Evolutionary conservation across 2,888 invertebrate species (phyloP).

Genomic region (Macrosoma leucophasiata): DNA sequence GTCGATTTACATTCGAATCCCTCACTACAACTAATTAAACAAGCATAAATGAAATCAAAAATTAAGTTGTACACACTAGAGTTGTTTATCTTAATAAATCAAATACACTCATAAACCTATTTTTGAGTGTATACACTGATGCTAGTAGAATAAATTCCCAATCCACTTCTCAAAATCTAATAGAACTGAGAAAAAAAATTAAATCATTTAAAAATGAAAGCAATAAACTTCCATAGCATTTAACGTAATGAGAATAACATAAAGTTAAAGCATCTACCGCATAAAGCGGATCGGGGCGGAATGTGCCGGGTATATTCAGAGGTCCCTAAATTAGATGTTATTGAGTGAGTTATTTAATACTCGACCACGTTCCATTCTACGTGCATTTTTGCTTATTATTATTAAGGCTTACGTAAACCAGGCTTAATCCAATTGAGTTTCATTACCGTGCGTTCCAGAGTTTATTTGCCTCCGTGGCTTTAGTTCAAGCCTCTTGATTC

Average conservation of each 20-base stretch:
- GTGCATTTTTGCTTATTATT: slow-evolving; percentile 74
- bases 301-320: slow-evolving; percentile 33
- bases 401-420: slow-evolving; percentile 60
- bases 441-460: slow-evolving; percentile 65
- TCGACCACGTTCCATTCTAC: slow-evolving; percentile 49
- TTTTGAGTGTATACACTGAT: too few species aligned
- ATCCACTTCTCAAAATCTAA: background rate
- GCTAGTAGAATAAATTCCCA: too few species aligned
- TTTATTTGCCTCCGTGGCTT: slow-evolving; percentile 66
- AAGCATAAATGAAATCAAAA: too few species aligned
- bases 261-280: slow-evolving; percentile 42
- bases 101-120: too few species aligned
- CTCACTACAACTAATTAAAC: too few species aligned
- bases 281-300: slow-evolving; percentile 34
- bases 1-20: too few species aligned
- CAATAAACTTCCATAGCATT: slow-evolving; percentile 43
- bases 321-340: slow-evolving; percentile 57
- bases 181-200: slow-evolving; percentile 21
- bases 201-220: slow-evolving; percentile 30
- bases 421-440: slow-evolving; percentile 71
- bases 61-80: too few species aligned
- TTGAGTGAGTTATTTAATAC: slow-evolving; percentile 73
- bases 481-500: slow-evolving; percentile 54
- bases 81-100: too few species aligned
- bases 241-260: slow-evolving; percentile 63